Base-by-base conservation (phyloP, 2,113 vertebrate species). In the Lepus timidus region DNA sequence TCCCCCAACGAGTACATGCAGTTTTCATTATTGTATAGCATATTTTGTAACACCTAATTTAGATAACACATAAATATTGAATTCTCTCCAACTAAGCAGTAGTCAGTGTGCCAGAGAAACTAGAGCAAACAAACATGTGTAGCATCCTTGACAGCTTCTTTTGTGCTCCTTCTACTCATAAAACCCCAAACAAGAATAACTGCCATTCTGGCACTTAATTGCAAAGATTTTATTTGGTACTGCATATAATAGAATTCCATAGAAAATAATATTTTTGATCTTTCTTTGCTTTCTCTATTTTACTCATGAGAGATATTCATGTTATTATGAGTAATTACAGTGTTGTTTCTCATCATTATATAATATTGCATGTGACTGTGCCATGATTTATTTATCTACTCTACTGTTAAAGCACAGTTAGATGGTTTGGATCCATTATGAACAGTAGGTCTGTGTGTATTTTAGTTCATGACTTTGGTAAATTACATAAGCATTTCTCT, bases 401-500 rank as follows among this genome's bases (percentile, higher is more conserved):
- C 6, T 31, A 25, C 7, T 67, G 20, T 68, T 44, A 44, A 64
- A 79, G 22, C 22, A 4, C 27, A 84, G 74, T 87, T 83, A 52
- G 36, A 74, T 33, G 64, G 12, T 82, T 84, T 82, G n/a, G 39
- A 94, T 31, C 19, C 68, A 78, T 71, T 67, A 51, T 76, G 23
- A 90, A 71, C 61, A 74, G 0, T 49, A 39, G 33, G 22, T 75
- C 23, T 44, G 19, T 85, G 29, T 55, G 23, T 78, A 27, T 90
- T 93, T 94, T 88, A 88, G 61, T 92, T 33, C 22, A 13, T n/a
- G 29, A 49, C 36, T 88, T 64, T 81, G 62, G 52, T 85, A 82
- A 88, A 82, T 89, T n/a, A 82, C 39, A 19, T 88, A 82, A 65
- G 10, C 20, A 33, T 94, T 88, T 93, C 70, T 82, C 9, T 82